These are phyloP conservation scores for Lemur catta DNA, from an alignment of 2,797 vertebrate species.

Conservation along the genomic window DNA sequence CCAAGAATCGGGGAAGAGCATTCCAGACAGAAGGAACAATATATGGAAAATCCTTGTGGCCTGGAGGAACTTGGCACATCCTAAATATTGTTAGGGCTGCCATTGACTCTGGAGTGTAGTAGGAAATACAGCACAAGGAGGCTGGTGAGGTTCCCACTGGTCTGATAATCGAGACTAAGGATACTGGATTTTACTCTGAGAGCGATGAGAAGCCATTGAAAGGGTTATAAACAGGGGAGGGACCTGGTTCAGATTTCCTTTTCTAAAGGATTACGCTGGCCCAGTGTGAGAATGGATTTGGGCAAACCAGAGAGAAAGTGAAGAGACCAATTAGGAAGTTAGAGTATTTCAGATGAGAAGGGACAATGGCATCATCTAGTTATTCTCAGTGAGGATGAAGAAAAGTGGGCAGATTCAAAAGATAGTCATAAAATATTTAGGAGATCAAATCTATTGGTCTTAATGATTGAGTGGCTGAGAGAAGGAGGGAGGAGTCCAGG, in stretches of 20 bases:
- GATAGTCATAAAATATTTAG: background rate
- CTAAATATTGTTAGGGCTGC: background rate
- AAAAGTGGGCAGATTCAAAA: background rate
- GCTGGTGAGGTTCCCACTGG: background rate
- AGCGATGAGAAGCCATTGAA: conserved; percentile 13
- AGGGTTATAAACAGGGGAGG: background rate
- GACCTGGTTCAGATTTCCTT: background rate
- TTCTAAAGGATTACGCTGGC: background rate
- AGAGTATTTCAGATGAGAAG: background rate
- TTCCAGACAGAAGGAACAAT: background rate
- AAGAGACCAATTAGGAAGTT: background rate
- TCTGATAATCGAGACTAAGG: background rate
- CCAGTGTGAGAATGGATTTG: background rate
- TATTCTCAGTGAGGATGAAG: background rate
- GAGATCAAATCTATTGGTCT: background rate
- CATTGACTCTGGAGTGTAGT: background rate
- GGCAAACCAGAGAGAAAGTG: background rate
- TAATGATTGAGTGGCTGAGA: background rate
- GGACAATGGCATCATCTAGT: background rate
- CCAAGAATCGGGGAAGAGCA: background rate
- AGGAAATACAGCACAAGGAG: background rate
- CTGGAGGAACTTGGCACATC: background rate
- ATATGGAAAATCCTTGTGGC: background rate
- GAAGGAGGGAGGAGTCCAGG: background rate
- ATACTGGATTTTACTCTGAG: conserved; percentile 9